Evolutionary conservation across 2,113 vertebrate species (phyloP).

Genomic region (Scomber japonicus): DNA sequence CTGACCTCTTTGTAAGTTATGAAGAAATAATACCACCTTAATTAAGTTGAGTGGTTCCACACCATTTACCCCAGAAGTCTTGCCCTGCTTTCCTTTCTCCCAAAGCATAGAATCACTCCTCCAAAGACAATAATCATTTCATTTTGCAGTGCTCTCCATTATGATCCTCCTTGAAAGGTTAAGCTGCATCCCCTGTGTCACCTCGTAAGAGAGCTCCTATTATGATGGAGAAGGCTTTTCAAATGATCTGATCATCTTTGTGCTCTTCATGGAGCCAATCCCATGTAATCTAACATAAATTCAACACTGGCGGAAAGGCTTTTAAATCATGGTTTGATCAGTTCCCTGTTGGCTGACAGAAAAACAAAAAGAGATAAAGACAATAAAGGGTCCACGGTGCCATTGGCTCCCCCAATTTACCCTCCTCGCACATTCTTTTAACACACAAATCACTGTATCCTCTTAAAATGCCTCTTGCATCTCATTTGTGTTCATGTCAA

Average conservation of each 20-base stretch:
- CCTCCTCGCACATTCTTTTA: too few species aligned
- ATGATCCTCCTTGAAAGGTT: slow-evolving; percentile 50
- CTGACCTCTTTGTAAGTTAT: slow-evolving; percentile 41
- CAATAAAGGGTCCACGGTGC: neutral
- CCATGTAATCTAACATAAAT: slow-evolving; percentile 38
- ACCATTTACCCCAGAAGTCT: slow-evolving; percentile 6
- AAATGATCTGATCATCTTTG: slow-evolving; percentile 10
- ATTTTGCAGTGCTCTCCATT: slow-evolving; percentile 45
- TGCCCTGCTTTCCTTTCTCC: neutral
- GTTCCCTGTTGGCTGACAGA: slow-evolving; percentile 13
- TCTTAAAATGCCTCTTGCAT: too few species aligned
- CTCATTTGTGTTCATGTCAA: too few species aligned
- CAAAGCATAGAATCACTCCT: slow-evolving; percentile 2
- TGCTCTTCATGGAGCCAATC: slow-evolving; percentile 15
- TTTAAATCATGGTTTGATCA: slow-evolving; percentile 29
- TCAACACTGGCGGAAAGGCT: neutral
- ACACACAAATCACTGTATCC: too few species aligned
- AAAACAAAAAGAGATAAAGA: neutral
- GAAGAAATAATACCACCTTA: slow-evolving; percentile 34
- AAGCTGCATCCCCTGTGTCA: slow-evolving; percentile 38
- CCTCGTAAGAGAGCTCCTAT: slow-evolving; percentile 33
- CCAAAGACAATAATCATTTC: slow-evolving; percentile 52
- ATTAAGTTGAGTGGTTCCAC: slow-evolving; percentile 35
- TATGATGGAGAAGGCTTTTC: slow-evolving; percentile 20
- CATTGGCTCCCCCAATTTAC: too few species aligned